Evolutionary conservation across 1,140 invertebrate species (phyloP).

Genomic region (Caenorhabditis latens): DNA sequence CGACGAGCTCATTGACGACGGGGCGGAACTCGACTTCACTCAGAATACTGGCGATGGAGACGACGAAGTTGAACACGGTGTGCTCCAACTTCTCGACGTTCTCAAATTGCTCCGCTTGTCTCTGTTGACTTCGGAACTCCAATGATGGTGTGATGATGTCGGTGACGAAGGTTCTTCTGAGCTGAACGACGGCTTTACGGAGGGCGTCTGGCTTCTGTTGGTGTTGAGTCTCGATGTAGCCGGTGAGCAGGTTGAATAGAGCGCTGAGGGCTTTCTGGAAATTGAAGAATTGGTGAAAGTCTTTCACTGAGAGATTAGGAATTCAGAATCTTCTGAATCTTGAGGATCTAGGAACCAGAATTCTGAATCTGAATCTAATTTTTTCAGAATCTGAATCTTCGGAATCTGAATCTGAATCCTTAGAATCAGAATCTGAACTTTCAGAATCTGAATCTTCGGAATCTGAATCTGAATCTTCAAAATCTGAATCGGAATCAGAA

Average conservation of each 20-base stretch:
- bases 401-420: no score
- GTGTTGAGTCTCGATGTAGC: constrained; percentile 36
- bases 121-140: constrained; percentile 38
- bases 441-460: no score
- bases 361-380: no score
- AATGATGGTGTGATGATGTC: constrained; percentile 54
- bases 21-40: constrained; percentile 55
- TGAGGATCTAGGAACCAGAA: no score
- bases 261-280: constrained; percentile 54
- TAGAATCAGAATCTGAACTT: no score
- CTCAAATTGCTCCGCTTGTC: constrained; percentile 55
- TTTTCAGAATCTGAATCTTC: no score
- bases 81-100: constrained; percentile 50
- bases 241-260: constrained; percentile 54
- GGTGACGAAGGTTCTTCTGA: neutral
- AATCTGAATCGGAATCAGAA: no score
- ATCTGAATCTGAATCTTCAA: no score
- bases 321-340: no score
- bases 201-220: constrained; percentile 11
- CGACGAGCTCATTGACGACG: constrained; percentile 54
- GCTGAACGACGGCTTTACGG: neutral
- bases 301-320: no score
- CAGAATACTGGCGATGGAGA: constrained; percentile 46
- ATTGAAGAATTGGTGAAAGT: no score
- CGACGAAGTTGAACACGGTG: constrained; percentile 27